Conservation (phyloP, 2,888 invertebrate species). For the Macaria liturata region DNA sequence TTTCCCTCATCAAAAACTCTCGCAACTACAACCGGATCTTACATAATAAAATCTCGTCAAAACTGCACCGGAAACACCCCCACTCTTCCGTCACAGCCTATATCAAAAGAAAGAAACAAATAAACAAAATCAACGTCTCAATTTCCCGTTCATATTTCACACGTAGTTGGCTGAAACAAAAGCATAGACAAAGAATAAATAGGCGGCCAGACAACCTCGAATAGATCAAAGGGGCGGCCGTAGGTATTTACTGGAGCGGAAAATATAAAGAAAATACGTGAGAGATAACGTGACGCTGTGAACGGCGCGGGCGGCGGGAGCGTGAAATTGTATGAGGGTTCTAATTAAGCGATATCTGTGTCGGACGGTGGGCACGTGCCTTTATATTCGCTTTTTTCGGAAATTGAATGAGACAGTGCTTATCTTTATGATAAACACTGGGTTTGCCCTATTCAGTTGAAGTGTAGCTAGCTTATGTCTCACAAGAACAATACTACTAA, state of each 20-base stretch:
- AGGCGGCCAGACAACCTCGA: slow-evolving; percentile 26
- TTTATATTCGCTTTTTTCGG: too few relatives aligned
- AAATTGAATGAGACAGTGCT: too few relatives aligned
- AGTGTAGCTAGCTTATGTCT: too few relatives aligned
- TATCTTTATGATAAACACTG: too few relatives aligned
- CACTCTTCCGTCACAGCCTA: slow-evolving; percentile 11
- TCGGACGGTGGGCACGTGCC: not conserved
- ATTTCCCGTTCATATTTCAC: slow-evolving; percentile 17
- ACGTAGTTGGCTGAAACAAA: slow-evolving; percentile 21
- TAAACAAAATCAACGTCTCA: slow-evolving; percentile 20
- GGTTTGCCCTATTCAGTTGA: too few relatives aligned
- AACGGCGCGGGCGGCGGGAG: slow-evolving; percentile 14
- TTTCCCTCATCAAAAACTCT: too few relatives aligned
- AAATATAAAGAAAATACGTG: slow-evolving; percentile 36
- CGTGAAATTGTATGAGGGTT: slow-evolving; percentile 31
- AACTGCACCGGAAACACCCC: slow-evolving; percentile 12
- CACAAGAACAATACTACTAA: too few relatives aligned
- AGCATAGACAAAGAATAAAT: slow-evolving; percentile 25
- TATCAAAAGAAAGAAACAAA: slow-evolving; percentile 15
- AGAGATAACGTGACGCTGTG: slow-evolving; percentile 29
- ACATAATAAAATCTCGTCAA: not conserved
- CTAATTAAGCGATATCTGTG: slow-evolving; percentile 25
- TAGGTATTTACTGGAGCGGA: slow-evolving; percentile 32
- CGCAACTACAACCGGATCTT: not conserved
- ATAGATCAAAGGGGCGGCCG: slow-evolving; percentile 33